Base-by-base conservation (phyloP, 1,140 invertebrate species). In the Zaprionus africanus region DNA sequence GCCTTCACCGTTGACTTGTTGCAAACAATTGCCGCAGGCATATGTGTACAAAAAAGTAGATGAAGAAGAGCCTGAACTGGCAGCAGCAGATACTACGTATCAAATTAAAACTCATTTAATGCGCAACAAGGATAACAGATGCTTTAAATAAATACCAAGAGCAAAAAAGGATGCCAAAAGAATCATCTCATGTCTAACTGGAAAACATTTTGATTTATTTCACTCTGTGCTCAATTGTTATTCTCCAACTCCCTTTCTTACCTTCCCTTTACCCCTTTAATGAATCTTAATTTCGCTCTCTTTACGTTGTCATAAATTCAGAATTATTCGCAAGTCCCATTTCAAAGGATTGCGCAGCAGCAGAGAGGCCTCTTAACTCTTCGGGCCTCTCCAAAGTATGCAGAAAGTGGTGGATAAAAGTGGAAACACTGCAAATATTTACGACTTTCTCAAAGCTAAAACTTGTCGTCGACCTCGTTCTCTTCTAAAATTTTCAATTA, bases 91-190 rank as follows among this genome's bases (percentile, higher is more conserved):
- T 79, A 88, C 82, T 88, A 90, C 85, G 85, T 85, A 82, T 85
- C 78, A 85, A 85, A 88, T 85, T 90, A 85, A 90, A 88, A 71
- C 78, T 69, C 86, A 88, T 88, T 88, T 88, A 88, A 82, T 79
- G 85, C 85, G 79, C 86, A 81, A 72, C 78, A 79, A 69, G 65
- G 79, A 62, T 31, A 74, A 72, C 54, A 81, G 41, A 41, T 62
- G 59, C 76, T 75, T 79, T 85, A 43, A 79, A 61, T 85, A 81
- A 85, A 88, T 79, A 88, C 49, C 5, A 26, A 26, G 49, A 28
- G 19, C 28, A 9, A 34, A 22, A 22, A 54, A 28, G 41, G 17
- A 59, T 49, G 34, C 4, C 24, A 17, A 26, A 22, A n/a, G 54
- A 17, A 43, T 69, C 34, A 54, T 57, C 36, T 65, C 28, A 62